Percentiles rank a stretch among this genome's conserved stretches.
These are phyloP conservation scores for Leptopilina syphax DNA, from an alignment of 2,888 invertebrate genomes.

Conservation along the genomic window DNA sequence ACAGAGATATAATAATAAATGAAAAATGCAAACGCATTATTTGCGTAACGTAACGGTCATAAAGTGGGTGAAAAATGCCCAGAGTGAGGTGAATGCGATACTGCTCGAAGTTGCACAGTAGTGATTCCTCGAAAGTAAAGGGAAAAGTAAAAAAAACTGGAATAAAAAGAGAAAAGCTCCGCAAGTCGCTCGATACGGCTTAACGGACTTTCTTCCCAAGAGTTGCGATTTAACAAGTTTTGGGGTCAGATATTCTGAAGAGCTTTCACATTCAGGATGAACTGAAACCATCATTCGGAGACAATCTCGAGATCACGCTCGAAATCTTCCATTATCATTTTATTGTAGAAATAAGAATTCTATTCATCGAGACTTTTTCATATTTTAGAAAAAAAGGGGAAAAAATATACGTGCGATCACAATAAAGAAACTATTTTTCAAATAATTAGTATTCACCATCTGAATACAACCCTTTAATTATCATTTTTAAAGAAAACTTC, in stretches of 20 bases:
- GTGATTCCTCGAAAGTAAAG: conserved; percentile 37
- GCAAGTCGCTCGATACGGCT: conserved; percentile 51
- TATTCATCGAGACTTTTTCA: background rate
- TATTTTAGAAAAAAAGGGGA: background rate
- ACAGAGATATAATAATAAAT: conserved; percentile 12
- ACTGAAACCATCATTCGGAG: conserved; percentile 36
- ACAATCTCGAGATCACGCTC: conserved; percentile 25
- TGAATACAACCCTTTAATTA: no score
- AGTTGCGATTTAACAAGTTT: conserved; percentile 56
- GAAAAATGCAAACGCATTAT: conserved; percentile 41
- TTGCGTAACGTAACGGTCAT: conserved; percentile 36
- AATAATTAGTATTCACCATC: no score
- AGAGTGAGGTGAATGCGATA: conserved; percentile 37
- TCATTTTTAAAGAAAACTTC: no score
- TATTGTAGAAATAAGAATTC: background rate
- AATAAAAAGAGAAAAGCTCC: conserved; percentile 44
- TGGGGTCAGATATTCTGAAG: conserved; percentile 51
- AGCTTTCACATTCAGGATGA: conserved; percentile 43
- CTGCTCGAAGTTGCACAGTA: conserved; percentile 41
- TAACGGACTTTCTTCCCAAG: conserved; percentile 55
- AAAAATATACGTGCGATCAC: no score
- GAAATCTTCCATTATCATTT: conserved; percentile 32
- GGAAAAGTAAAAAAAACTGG: conserved; percentile 42
- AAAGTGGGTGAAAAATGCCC: conserved; percentile 21
- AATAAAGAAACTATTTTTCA: no score